phyloP scores from a whole-genome alignment of 2,888 invertebrate genomes.

The Sericinus montela region DNA sequence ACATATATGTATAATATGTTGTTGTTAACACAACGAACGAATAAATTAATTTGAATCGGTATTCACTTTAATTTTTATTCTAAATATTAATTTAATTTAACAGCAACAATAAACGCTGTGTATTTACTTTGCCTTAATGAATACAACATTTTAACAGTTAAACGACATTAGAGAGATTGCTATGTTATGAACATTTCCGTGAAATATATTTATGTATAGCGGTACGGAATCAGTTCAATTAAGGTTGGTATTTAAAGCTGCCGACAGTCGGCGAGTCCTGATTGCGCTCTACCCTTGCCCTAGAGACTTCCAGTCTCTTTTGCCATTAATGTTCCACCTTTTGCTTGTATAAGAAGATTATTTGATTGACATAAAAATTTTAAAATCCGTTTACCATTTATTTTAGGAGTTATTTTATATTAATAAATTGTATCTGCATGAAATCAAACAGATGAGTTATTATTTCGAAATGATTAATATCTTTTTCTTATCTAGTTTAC shows the following conservation, averaged over 20 bases:
- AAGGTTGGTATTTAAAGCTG: slow-evolving; percentile 77
- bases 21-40: no score
- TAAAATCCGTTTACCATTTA: no score
- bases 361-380: slow-evolving; percentile 33
- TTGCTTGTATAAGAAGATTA: slow-evolving; percentile 31
- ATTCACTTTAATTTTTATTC: no score
- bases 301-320: slow-evolving; percentile 50
- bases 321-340: slow-evolving; percentile 74
- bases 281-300: slow-evolving; percentile 54
- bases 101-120: slow-evolving; percentile 2
- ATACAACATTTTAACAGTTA: slow-evolving; percentile 19
- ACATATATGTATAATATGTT: no score
- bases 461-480: no score
- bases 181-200: slow-evolving; percentile 59
- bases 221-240: slow-evolving; percentile 75
- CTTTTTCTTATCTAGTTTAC: no score
- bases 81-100: no score
- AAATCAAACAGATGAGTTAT: no score
- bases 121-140: slow-evolving; percentile 12
- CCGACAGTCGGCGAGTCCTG: slow-evolving; percentile 67
- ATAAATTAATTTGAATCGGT: no score
- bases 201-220: slow-evolving; percentile 67
- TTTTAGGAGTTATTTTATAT: no score
- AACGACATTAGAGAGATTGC: slow-evolving; percentile 57
- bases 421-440: no score